Evolutionary conservation across 2,888 invertebrate species (phyloP), one percentile per base, ranked within the genome.

Genomic region (Syrista parreyssii): DNA sequence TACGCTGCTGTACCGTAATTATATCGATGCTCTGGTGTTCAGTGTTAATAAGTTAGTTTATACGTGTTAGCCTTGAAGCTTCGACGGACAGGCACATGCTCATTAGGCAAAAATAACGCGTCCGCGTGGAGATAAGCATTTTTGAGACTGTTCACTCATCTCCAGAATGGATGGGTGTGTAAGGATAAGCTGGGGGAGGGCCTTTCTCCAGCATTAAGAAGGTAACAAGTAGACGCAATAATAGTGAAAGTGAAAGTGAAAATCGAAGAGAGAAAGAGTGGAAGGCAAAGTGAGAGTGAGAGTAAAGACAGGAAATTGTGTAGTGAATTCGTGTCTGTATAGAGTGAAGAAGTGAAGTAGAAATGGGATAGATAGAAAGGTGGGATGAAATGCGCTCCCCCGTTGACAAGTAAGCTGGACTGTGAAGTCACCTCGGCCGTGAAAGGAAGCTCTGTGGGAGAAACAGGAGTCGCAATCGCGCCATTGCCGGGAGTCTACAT

Each of bases 381-480:
- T 55, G 23, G 55, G 23, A 2, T 6, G 23, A 55, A 55, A 55
- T 55, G 55, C 55, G 55, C 55, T 55, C 55, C 55, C 55, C 55
- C 55, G 55, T 55, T 15, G 55, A 55, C 23, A 55, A 55, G 23
- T 55, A 55, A 55, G 23, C 55, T 55, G 55, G 55, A 55, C 30
- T 68, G 75, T 31, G 73, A 77, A 91, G 91, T 93, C 93, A 94
- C 94, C 94, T 94, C 94, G 93, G 92, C 94, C 94, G 91, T 94
- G 94, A 91, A 93, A 94, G 88, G 94, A 94, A 91, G 94, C 94
- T 91, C 94, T 93, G 91, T 94, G 94, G 84, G 91, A 91, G 87
- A 90, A 87, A 84, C 88, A 90, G 85, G 89, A 89, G 83, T 89
- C 88, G 88, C 88, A 91, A 89, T 90, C 91, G 86, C 86, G 92